phyloP scores from a whole-genome alignment of 2,888 invertebrate genomes.

The Meghimatium bilineatum region DNA sequence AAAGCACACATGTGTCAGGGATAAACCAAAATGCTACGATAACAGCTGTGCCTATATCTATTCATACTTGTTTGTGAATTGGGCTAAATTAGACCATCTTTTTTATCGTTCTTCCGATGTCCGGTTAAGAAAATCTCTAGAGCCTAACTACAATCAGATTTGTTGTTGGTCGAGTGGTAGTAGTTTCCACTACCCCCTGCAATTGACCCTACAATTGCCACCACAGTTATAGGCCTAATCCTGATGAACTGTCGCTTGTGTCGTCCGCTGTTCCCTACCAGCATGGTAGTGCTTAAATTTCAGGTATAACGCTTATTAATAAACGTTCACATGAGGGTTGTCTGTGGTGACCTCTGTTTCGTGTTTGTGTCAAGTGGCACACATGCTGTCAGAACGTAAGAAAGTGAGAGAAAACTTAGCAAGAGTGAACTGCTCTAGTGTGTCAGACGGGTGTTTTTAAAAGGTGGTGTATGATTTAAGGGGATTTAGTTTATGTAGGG shows the following conservation, averaged over 20 bases:
- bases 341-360: neutral
- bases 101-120: too few species aligned
- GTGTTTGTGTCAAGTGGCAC: neutral
- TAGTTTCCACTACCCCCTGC: neutral
- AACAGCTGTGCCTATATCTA: too few species aligned
- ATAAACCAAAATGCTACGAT: too few species aligned
- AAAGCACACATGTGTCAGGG: too few species aligned
- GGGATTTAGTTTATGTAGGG: too few species aligned
- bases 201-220: neutral
- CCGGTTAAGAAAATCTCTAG: too few species aligned
- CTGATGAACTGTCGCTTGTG: neutral
- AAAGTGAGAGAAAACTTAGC: too few species aligned
- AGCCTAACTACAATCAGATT: neutral
- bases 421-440: too few species aligned
- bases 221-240: neutral
- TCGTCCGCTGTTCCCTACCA: neutral
- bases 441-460: too few species aligned
- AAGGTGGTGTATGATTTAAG: too few species aligned
- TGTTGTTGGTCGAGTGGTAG: neutral
- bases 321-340: neutral
- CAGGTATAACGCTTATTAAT: neutral
- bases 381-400: neutral
- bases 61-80: too few species aligned
- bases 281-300: neutral
- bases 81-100: too few species aligned